phyloP scores from a whole-genome alignment of 2,797 vertebrate species.

The Pseudochirops cupreus region DNA sequence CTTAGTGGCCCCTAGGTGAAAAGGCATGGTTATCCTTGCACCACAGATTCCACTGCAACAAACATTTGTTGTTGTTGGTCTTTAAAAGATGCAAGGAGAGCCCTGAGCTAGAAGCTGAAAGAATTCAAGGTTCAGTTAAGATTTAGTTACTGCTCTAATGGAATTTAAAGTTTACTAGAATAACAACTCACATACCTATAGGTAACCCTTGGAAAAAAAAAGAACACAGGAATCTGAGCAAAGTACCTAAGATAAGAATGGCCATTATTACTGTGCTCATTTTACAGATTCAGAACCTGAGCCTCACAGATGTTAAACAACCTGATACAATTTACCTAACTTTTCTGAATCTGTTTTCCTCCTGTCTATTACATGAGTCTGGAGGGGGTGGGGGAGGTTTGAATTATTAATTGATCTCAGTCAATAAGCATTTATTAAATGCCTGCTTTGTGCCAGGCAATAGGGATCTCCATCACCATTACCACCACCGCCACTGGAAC shows the following conservation, averaged over 20 bases:
- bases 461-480: not conserved
- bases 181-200: not conserved
- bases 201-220: not conserved
- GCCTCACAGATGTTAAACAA: not conserved
- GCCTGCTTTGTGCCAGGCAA: not conserved
- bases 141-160: not conserved
- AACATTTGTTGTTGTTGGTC: not conserved
- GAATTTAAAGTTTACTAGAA: not conserved
- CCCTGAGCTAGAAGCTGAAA: not conserved
- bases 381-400: not conserved
- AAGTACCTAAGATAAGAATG: not conserved
- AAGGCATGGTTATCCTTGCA: not conserved
- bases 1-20: not conserved
- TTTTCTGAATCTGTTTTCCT: not conserved
- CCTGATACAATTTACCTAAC: not conserved
- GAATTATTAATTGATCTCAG: not conserved
- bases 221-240: not conserved
- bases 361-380: not conserved
- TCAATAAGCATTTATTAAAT: not conserved
- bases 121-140: not conserved
- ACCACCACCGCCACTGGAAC: not conserved
- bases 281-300: constrained; percentile 7
- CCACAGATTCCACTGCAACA: not conserved
- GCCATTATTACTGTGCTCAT: not conserved
- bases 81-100: not conserved